Evolutionary conservation across 2,797 vertebrate species (phyloP), one percentile per base, ranked within the genome.

Genomic region (Passerculus sandwichensis): DNA sequence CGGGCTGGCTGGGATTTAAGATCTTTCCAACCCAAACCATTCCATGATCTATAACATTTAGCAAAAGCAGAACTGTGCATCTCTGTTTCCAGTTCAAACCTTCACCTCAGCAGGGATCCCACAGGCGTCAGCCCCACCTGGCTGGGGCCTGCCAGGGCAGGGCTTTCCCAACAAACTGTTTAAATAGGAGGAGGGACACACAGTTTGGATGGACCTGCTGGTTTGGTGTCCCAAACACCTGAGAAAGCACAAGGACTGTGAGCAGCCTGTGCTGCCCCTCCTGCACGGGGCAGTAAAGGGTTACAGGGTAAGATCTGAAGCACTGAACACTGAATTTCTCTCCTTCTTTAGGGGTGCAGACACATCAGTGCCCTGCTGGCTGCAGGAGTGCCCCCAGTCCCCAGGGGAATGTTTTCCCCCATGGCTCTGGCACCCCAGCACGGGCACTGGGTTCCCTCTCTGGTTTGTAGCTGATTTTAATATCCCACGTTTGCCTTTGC

Each of bases 1-100:
- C 27, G 19, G 0, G 0, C 5, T 27, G 51, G 45, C 0, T 36
- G 62, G 3, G 4, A 0, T 75, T 69, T 60, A 4, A 53, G 19
- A 1, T 23, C 54, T 1, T 15, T 23, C 19, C 82, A 45, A 20
- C 47, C 38, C 54, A 69, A 76, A 23, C 5, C 23, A 10, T 61
- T n/a, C 64, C 64, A 45, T 23, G 45, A 5, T 25, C 27, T n/a
- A 0, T n/a, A 23, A 17, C 9, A 45, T 40, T 61, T 16, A 40
- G 23, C 19, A 38, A 30, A 83, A 89, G 25, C 18, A 62, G 89
- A 48, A n/a, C 9, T 8, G 10, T 32, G 18, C 30, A 19, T 71
- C 70, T 78, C 88, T 18, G 6, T 60, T 77, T 81, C 57, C 77
- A 75, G 70, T 25, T 77, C 21, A 74, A 84, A 11, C 34, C 53